Evolutionary conservation across 2,113 vertebrate genomes (phyloP), one percentile per base, ranked within the genome.

Genomic region (Oryzias melastigma): DNA sequence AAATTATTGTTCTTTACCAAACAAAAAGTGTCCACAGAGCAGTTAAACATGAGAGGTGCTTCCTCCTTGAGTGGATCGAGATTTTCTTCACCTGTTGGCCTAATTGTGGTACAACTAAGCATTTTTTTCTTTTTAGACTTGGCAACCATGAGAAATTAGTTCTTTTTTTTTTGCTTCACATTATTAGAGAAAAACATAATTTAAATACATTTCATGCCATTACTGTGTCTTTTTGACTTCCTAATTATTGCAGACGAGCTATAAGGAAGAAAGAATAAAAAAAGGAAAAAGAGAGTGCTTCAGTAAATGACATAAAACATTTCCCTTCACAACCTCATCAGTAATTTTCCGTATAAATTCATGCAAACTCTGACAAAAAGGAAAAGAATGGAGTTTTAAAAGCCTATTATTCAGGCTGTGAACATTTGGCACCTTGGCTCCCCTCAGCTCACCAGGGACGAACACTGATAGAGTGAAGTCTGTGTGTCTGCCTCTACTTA

Each of bases 361-460:
- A 57, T 42, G 62, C 47, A 70, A 14, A 64, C 17, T 56, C 41
- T 58, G 25, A 45, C 10, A 52, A 22, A 57, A 0, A 49, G 7
- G 40, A 52, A 61, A 62, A 75, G 53, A 77, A 82, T 55, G 48
- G 52, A 50, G 68, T 69, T 86, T 84, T 83, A 84, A 85, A 62
- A 78, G 73, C 48, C 75, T 65, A 84, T 90, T 85, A 87, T 77
- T 81, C 78, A 71, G 77, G 55, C 65, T 47, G 68, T 75, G 75
- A 78, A 80, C 68, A 73, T 81, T 87, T 86, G 74, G 71, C 75
- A 80, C 68, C 70, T 73, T 78, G 29, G 77, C 51, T 66, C 56
- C 65, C 60, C 58, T 68, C 64, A 22, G 44, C 59, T 83, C 80
- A 81, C 76, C 59, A 60, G 71, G 65, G 72, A 78, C 35, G 51